phyloP scores from a whole-genome alignment of 2,888 invertebrate species.

The Drosophila stalkeri region DNA sequence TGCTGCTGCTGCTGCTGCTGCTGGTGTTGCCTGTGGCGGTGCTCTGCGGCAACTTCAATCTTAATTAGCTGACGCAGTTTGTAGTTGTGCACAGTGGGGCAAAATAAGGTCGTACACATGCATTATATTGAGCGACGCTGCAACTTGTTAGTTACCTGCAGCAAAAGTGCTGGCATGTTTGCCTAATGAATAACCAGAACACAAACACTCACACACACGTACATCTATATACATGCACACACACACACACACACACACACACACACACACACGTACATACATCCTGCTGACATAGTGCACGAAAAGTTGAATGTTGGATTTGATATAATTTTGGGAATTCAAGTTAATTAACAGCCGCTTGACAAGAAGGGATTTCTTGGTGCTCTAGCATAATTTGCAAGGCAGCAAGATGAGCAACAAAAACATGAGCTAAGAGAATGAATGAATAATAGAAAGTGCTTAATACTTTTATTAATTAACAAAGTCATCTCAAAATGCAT shows the following conservation, averaged over 20 bases:
- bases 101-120: slow-evolving; percentile 36
- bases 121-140: slow-evolving; percentile 39
- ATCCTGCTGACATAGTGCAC: slow-evolving; percentile 4
- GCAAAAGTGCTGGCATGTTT: slow-evolving; percentile 55
- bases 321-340: slow-evolving; percentile 29
- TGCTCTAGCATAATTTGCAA: background rate
- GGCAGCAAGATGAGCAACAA: background rate
- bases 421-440: background rate
- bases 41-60: slow-evolving; percentile 73
- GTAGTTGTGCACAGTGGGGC: slow-evolving; percentile 52
- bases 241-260: slow-evolving; percentile 11
- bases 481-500: too few relatives aligned
- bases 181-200: slow-evolving; percentile 51
- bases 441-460: background rate
- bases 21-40: slow-evolving; percentile 31
- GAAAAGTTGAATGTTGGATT: slow-evolving; percentile 23
- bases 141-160: slow-evolving; percentile 31
- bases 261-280: background rate
- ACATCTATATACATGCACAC: too few relatives aligned
- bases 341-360: slow-evolving; percentile 29
- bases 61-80: slow-evolving; percentile 77
- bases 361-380: background rate
- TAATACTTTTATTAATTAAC: too few relatives aligned
- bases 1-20: slow-evolving; percentile 18
- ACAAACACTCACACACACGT: background rate